Evolutionary conservation across 2,113 vertebrate genomes (phyloP).

Genomic region (Sporophila hypoxantha): DNA sequence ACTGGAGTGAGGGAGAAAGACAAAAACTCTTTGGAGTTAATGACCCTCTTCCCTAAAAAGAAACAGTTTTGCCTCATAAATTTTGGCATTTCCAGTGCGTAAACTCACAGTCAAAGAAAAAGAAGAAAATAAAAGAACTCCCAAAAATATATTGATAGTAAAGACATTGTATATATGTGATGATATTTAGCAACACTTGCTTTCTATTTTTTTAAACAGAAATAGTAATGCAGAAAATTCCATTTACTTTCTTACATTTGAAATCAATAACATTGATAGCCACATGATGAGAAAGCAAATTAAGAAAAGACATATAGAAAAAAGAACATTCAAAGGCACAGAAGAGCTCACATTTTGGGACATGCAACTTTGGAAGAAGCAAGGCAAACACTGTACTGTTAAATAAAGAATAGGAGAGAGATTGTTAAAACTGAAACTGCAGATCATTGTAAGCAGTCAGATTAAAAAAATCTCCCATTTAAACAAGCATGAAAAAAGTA

Average conservation of each 20-base stretch:
- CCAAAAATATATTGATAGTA: neutral
- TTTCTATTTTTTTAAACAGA: neutral
- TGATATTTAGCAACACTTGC: neutral
- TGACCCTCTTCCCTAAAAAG: neutral
- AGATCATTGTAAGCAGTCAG: neutral
- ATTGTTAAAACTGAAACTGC: neutral
- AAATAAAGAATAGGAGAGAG: neutral
- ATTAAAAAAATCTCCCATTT: neutral
- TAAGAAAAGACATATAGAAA: neutral
- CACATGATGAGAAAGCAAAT: neutral
- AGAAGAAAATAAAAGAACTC: neutral
- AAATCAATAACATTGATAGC: neutral
- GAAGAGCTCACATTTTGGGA: neutral
- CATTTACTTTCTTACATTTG: neutral
- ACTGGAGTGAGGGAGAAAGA: neutral
- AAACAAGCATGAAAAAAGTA: neutral
- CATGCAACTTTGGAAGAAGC: neutral
- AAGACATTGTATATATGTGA: neutral
- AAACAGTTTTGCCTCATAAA: neutral
- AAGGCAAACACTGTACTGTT: neutral
- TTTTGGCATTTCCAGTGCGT: neutral
- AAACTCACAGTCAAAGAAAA: neutral
- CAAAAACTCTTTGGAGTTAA: neutral
- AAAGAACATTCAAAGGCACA: neutral
- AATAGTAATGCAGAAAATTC: neutral